phyloP scores from a whole-genome alignment of 2,888 invertebrate species.

The Mesorhabditis spiculigera region DNA sequence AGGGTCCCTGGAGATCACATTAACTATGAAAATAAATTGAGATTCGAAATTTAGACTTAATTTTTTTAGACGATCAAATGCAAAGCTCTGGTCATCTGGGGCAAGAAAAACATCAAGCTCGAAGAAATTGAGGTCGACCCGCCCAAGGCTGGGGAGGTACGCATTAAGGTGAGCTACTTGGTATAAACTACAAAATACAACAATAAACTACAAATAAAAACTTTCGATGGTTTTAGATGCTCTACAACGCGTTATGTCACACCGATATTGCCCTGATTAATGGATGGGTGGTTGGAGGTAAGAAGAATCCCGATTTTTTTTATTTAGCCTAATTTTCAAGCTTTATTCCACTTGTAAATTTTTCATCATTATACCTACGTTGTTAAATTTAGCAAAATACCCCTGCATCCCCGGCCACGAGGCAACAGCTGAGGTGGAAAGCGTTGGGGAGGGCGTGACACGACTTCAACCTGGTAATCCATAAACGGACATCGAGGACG shows the following conservation, averaged over 20 bases:
- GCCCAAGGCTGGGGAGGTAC: background rate
- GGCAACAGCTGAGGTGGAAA: constrained; percentile 89
- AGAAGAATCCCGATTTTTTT: too few species aligned
- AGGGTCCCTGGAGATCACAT: too few species aligned
- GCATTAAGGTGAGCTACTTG: background rate
- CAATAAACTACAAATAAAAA: too few species aligned
- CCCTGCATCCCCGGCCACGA: constrained; percentile 92
- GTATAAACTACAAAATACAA: too few species aligned
- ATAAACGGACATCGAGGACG: background rate
- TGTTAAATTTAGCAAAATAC: constrained; percentile 63
- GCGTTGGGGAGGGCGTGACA: constrained; percentile 85
- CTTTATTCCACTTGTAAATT: background rate
- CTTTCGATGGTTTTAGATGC: background rate
- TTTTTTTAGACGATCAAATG: background rate
- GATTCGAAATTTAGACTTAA: too few species aligned
- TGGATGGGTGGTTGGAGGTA: background rate
- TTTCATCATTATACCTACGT: background rate
- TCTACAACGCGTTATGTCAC: constrained; percentile 1
- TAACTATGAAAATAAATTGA: too few species aligned
- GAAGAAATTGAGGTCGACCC: background rate
- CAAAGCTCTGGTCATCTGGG: constrained; percentile 1
- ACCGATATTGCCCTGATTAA: background rate
- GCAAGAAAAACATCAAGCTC: background rate
- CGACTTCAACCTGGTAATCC: constrained; percentile 72
- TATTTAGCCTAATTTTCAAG: background rate